These are phyloP conservation scores for Mycetomoellerius zeteki DNA, from an alignment of 1,140 invertebrate genomes.

Conservation along the genomic window DNA sequence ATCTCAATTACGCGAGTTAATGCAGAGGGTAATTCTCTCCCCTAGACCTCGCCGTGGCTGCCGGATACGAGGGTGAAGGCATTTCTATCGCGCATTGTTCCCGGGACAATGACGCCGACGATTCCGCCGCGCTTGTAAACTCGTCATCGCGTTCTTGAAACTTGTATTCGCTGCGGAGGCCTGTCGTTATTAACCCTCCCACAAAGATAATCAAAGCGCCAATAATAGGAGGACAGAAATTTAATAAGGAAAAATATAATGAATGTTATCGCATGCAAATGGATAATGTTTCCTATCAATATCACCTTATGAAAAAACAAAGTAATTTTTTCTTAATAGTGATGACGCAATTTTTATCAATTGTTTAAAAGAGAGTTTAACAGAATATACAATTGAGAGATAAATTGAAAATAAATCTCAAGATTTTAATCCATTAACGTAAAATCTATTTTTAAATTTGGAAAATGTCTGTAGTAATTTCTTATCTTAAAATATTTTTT, in stretches of 20 bases:
- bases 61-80: slow-evolving; percentile 79
- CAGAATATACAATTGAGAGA: not conserved
- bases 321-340: not conserved
- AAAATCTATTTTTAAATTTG: too few relatives aligned
- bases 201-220: not conserved
- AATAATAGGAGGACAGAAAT: not conserved
- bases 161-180: slow-evolving; percentile 43
- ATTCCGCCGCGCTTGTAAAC: slow-evolving; percentile 67
- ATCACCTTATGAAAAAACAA: not conserved
- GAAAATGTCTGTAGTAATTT: not conserved
- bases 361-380: not conserved
- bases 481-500: not conserved
- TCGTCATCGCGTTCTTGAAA: slow-evolving; percentile 49
- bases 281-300: not conserved
- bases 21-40: slow-evolving; percentile 80
- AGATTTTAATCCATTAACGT: not conserved
- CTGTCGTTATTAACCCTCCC: not conserved
- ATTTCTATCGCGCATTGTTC: slow-evolving; percentile 78
- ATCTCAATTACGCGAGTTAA: slow-evolving; percentile 86
- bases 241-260: not conserved
- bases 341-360: not conserved
- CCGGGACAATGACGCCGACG: slow-evolving; percentile 74
- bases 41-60: slow-evolving; percentile 62
- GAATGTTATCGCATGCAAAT: not conserved
- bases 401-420: not conserved